Percentiles rank a stretch among this genome's conserved stretches.
phyloP scores from a whole-genome alignment of 2,113 vertebrate genomes.

The Taurulus bubalis region DNA sequence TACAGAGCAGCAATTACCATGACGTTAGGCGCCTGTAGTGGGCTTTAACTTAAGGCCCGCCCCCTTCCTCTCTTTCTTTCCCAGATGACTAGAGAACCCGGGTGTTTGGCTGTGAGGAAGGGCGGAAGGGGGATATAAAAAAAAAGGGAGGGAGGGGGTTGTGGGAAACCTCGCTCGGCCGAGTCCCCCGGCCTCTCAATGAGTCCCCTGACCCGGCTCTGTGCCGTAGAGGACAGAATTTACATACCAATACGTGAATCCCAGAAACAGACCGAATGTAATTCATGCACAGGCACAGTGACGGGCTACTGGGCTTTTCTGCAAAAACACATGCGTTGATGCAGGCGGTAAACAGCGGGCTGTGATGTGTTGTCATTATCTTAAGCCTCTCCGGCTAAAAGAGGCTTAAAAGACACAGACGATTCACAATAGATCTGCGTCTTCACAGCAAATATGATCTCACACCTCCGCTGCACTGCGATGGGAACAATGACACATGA shows the following conservation, averaged over 20 bases:
- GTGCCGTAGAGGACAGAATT: constrained; percentile 66
- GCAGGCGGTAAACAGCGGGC: constrained; percentile 8
- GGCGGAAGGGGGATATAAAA: constrained; percentile 51
- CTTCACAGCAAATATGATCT: constrained; percentile 12
- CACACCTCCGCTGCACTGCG: neutral
- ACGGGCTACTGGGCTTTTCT: constrained; percentile 18
- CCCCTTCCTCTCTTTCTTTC: constrained; percentile 61
- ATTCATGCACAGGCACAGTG: constrained; percentile 38
- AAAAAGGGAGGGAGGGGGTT: constrained; percentile 67
- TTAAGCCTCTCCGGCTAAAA: neutral
- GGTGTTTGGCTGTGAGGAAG: constrained; percentile 59
- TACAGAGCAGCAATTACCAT: constrained; percentile 49
- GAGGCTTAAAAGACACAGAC: constrained; percentile 9
- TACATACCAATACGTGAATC: constrained; percentile 79
- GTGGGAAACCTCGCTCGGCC: constrained; percentile 75
- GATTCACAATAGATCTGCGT: neutral
- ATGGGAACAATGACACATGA: neutral
- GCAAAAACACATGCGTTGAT: constrained; percentile 16
- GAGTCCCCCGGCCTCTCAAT: constrained; percentile 70
- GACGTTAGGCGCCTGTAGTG: constrained; percentile 64
- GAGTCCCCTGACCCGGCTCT: constrained; percentile 60
- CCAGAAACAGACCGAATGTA: constrained; percentile 54
- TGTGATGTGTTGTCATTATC: neutral
- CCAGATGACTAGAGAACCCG: constrained; percentile 47
- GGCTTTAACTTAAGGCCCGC: constrained; percentile 53